Evolutionary conservation across 2,113 vertebrate genomes (phyloP).

Genomic region (Dromaius novaehollandiae): DNA sequence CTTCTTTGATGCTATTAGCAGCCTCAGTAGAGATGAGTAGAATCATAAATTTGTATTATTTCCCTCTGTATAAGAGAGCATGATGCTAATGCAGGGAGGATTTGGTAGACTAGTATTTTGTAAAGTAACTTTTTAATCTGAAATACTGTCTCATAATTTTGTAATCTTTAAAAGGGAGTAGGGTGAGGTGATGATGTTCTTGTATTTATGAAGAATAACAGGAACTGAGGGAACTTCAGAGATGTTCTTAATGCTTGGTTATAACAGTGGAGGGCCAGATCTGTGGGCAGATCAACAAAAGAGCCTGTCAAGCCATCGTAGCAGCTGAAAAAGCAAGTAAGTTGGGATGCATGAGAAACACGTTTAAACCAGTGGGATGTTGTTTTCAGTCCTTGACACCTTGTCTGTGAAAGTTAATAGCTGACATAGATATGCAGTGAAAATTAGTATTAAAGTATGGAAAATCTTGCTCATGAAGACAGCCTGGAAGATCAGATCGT

Average conservation of each 20-base stretch:
- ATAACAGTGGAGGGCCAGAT: neutral
- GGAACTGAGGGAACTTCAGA: neutral
- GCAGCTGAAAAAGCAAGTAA: neutral
- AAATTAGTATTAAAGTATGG: neutral
- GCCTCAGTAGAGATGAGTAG: neutral
- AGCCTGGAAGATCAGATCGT: neutral
- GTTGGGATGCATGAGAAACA: neutral
- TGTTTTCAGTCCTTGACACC: neutral
- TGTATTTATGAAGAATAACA: neutral
- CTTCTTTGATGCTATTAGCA: neutral
- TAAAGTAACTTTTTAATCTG: conserved; percentile 26
- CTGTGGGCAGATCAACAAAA: neutral
- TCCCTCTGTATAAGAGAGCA: neutral
- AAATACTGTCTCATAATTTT: conserved; percentile 13
- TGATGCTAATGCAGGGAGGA: neutral
- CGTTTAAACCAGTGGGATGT: neutral
- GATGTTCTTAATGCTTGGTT: neutral
- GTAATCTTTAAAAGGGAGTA: neutral
- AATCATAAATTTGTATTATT: neutral
- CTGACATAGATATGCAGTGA: neutral
- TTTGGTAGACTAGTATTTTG: conserved; percentile 46
- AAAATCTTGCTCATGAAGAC: neutral
- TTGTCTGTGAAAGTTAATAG: neutral
- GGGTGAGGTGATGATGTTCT: neutral
- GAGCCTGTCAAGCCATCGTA: neutral